Evolutionary conservation across 1,140 invertebrate genomes (phyloP), one percentile per base, ranked within the genome.

Genomic region (Calliphora vicina): DNA sequence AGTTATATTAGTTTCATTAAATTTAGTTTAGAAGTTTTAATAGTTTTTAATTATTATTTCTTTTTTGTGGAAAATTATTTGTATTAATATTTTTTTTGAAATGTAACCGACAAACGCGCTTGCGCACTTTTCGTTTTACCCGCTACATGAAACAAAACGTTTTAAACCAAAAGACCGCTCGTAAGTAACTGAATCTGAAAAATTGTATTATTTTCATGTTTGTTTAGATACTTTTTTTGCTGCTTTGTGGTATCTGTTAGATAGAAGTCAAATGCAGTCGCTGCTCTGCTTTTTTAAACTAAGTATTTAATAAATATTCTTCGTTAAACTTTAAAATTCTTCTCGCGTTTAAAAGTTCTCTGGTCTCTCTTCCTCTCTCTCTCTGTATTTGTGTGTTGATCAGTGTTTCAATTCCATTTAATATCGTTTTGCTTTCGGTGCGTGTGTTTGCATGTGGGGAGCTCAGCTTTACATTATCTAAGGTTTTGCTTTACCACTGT

Each of bases 91-190:
- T 74, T 29, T 29, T 74, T 74, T 74, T 74, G 15, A n/a, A 17
- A 15, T 29, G 1, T 43, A 43, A 78, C 20, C 74, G 74, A n/a
- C 42, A 25, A 78, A 43, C 74, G 74, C 74, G 74, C 74, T 78
- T 78, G 74, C 74, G 74, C 74, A 78, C n/a, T 78, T 35, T 43
- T 43, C 74, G 74, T 78, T 43, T 78, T 20, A 23, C 61, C 61
- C 61, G 61, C 61, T 67, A 67, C 61, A 67, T 67, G 61, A 67
- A 67, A 67, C 61, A 67, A 67, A 78, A 78, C 74, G 74, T 78
- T 25, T 57, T 78, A 23, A 78, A 78, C 35, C 74, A 78, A 78
- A 78, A 78, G 74, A 78, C 74, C 74, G 74, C 74, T 78, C 74
- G 74, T 78, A 35, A 78, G 74, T 78, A 78, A 78, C 74, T 78